phyloP scores from a whole-genome alignment of 2,888 invertebrate species.

The Athripsodes cinereus region DNA sequence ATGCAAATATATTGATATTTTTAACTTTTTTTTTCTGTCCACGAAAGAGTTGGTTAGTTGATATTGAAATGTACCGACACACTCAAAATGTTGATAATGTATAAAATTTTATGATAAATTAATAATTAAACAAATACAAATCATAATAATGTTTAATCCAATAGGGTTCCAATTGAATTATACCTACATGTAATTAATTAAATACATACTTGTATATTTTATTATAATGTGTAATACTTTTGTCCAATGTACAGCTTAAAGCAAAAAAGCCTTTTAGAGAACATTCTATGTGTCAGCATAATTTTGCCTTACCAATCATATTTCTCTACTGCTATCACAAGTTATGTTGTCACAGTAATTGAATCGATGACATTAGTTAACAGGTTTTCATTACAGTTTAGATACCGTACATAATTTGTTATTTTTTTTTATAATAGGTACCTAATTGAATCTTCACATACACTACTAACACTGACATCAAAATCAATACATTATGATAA shows the following conservation, averaged over 20 bases:
- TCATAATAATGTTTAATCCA: slow-evolving; percentile 18
- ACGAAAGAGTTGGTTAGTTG: neutral
- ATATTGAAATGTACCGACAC: slow-evolving; percentile 15
- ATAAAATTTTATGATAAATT: slow-evolving; percentile 22
- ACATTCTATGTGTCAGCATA: neutral
- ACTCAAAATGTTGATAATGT: slow-evolving; percentile 26
- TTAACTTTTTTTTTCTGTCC: neutral
- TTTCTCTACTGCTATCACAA: no score
- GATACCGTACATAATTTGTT: no score
- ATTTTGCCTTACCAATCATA: no score
- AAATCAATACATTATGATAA: no score
- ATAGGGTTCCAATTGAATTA: slow-evolving; percentile 26
- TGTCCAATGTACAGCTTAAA: neutral
- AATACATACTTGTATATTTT: slow-evolving; percentile 1
- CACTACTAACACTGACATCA: no score
- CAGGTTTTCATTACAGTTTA: no score
- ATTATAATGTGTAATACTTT: neutral
- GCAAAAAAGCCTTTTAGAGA: neutral
- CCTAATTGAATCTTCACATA: no score
- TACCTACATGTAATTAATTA: neutral
- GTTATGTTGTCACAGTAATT: no score
- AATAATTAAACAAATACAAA: neutral
- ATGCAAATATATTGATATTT: neutral
- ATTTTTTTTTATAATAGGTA: no score
- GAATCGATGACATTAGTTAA: no score